Base-by-base conservation (phyloP, 2,797 vertebrate species). In the Gephyroberyx darwinii region DNA sequence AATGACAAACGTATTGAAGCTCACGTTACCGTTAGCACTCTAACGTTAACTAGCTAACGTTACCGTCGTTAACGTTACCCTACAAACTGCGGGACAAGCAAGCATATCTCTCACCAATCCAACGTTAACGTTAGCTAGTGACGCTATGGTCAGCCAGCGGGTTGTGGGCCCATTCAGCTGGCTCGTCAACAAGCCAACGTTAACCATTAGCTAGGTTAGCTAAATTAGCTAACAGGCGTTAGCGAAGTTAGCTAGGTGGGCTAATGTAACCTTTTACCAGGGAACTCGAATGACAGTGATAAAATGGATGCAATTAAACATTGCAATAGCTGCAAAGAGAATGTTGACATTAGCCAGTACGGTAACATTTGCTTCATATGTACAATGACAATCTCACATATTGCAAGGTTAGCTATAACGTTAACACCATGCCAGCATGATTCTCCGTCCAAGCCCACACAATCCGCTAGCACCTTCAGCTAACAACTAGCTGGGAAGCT, bases 121-220 rank as follows among this genome's bases (percentile, higher is more conserved):
- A 80, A 19, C 80, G 78, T 82, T 82, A 80, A 85, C 82, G 85
- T 78, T 91, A 86, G 90, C 89, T 87, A 78, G 89, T 92, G 91
- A 92, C 90, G 91, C 88, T 86, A 84, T 88, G 85, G 80, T 76
- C 85, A 91, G 89, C 87, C 90, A 92, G 88, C 87, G 88, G 90
- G 90, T 88, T 88, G 86, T 75, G 80, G 85, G 89, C 90, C 91
- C 88, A 78, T 90, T 89, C 90, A 86, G 87, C 89, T 90, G 91
- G 79, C 87, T 84, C 89, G 89, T 91, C 91, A 92, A 92, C 90
- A 91, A 92, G 89, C 90, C 86, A 91, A 19, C 83, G 87, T 88
- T 88, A 88, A 90, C 90, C 82, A 89, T 83, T 89, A 90, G 90
- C 86, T 75, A 83, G 82, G 80, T 85, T 90, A 89, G 90, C 84